Conservation (phyloP, 2,113 vertebrate species). For the Cepphus grylle region DNA sequence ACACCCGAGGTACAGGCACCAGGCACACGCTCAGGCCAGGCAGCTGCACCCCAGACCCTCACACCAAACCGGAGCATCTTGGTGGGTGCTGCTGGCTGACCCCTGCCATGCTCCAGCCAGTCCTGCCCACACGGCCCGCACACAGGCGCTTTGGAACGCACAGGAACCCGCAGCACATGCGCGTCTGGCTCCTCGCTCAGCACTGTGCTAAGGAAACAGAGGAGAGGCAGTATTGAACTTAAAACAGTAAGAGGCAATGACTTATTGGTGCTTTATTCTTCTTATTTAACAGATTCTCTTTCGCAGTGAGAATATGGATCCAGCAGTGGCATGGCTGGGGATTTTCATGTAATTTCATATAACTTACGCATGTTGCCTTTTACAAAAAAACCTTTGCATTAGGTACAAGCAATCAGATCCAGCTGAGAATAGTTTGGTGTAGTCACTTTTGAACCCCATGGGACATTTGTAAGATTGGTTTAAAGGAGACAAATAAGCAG, state of each 20-base stretch:
- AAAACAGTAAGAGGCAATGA: background rate
- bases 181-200: fast-evolving
- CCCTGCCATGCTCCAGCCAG: too few species aligned
- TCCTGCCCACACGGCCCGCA: background rate
- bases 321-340: background rate
- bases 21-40: background rate
- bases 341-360: background rate
- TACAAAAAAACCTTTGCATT: background rate
- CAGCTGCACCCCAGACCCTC: background rate
- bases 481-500: background rate
- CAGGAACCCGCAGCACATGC: fast-evolving
- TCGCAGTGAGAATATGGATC: background rate
- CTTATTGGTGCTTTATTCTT: background rate
- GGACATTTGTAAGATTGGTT: background rate
- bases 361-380: background rate
- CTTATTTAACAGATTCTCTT: background rate
- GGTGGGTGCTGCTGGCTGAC: fast-evolving
- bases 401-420: background rate
- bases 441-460: background rate
- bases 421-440: background rate
- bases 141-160: background rate
- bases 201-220: fast-evolving
- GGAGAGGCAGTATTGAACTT: fast-evolving
- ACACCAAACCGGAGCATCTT: fast-evolving
- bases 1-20: fast-evolving